Conservation (phyloP, 2,113 vertebrate species). For the Corythornis vintsioides region DNA sequence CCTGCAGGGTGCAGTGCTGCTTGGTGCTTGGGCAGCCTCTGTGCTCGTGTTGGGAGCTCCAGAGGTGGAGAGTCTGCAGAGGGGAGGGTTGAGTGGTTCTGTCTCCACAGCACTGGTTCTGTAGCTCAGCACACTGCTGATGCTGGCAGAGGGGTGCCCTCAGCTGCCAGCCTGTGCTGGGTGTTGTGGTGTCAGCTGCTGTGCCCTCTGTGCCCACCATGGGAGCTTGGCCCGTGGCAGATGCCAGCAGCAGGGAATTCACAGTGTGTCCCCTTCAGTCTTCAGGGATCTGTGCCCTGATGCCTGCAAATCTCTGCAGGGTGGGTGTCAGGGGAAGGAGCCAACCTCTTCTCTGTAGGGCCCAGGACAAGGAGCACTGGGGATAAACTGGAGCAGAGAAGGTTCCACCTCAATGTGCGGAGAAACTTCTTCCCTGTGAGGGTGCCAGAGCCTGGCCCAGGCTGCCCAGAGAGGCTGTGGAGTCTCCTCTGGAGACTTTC, state of each 20-base stretch:
- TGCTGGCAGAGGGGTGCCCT: not conserved
- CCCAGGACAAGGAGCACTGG: no score
- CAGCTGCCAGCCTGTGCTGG: not conserved
- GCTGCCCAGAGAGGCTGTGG: not conserved
- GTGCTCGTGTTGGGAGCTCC: rapidly evolving
- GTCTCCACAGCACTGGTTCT: not conserved
- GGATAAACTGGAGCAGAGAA: no score
- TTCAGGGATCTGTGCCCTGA: not conserved
- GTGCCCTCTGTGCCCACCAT: not conserved
- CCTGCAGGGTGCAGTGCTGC: not conserved
- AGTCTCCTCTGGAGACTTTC: no score
- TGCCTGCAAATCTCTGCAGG: no score
- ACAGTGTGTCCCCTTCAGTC: not conserved
- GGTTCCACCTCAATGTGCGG: no score
- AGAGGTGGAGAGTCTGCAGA: not conserved
- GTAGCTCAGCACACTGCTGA: not conserved
- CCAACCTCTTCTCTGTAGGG: no score
- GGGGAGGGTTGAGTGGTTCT: rapidly evolving
- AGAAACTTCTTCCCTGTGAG: not conserved
- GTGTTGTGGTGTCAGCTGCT: not conserved
- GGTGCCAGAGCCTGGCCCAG: no score
- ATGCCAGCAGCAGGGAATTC: not conserved
- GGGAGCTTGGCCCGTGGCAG: not conserved
- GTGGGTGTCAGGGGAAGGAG: no score
- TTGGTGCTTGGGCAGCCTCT: not conserved